Conservation (phyloP, 2,797 vertebrate species). For the Podargus strigoides region DNA sequence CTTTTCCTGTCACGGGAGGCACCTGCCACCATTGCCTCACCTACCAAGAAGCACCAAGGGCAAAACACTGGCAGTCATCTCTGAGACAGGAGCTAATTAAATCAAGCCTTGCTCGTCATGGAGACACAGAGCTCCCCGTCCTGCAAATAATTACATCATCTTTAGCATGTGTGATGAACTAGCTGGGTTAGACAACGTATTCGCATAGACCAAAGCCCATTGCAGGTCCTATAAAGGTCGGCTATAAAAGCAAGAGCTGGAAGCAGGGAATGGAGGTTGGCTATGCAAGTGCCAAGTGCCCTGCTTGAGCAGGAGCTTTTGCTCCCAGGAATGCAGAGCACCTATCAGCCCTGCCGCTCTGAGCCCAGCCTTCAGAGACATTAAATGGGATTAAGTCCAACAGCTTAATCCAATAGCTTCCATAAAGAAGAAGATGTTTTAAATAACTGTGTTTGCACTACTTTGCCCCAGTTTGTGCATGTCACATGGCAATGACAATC, state of each 20-base stretch:
- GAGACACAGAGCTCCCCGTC: neutral
- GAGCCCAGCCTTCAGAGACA: neutral
- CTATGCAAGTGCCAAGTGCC: accelerated
- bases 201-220: neutral
- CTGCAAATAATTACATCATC: neutral
- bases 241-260: neutral
- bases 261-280: neutral
- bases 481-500: neutral
- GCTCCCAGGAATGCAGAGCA: neutral
- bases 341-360: neutral
- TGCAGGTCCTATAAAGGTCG: neutral
- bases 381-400: slow-evolving; percentile 33
- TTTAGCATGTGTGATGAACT: accelerated
- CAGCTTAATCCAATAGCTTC: slow-evolving; percentile 17
- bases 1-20: neutral
- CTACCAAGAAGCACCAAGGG: neutral
- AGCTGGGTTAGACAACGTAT: accelerated
- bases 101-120: neutral
- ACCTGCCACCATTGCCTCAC: neutral
- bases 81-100: neutral
- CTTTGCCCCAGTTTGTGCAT: neutral
- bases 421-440: neutral
- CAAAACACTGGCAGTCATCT: neutral
- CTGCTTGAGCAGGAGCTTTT: accelerated
- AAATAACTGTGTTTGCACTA: neutral